phyloP scores from a whole-genome alignment of 2,888 invertebrate genomes.

The Brachylomia viminalis region DNA sequence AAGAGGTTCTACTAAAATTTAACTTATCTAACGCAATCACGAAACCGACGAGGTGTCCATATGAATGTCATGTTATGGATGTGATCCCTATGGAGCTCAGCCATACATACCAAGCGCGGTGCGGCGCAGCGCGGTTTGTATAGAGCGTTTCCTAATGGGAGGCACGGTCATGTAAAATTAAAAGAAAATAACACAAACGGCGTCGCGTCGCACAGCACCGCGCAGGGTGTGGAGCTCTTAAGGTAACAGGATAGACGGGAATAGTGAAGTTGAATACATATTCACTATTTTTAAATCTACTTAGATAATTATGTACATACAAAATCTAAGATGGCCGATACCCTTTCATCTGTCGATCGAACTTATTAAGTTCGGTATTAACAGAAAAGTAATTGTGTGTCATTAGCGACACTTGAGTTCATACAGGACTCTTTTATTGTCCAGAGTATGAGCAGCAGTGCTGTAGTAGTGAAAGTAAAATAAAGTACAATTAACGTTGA shows the following conservation, averaged over 20 bases:
- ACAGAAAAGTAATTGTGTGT: too few relatives aligned
- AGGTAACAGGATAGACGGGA: slow-evolving; percentile 35
- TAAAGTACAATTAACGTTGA: slow-evolving; percentile 19
- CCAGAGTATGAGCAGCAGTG: slow-evolving; percentile 32
- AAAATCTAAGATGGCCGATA: slow-evolving; percentile 46
- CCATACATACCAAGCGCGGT: not conserved
- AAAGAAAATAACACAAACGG: slow-evolving; percentile 12
- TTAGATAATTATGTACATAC: slow-evolving; percentile 43
- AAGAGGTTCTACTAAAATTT: slow-evolving; percentile 75
- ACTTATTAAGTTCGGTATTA: too few relatives aligned
- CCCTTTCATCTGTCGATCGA: too few relatives aligned
- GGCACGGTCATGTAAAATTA: slow-evolving; percentile 4
- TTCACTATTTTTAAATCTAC: slow-evolving; percentile 52
- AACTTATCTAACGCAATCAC: slow-evolving; percentile 69
- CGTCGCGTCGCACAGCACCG: slow-evolving; percentile 4
- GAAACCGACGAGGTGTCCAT: slow-evolving; percentile 65
- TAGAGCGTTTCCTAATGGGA: slow-evolving; percentile 29
- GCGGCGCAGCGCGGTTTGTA: slow-evolving; percentile 9
- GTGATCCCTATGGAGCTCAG: slow-evolving; percentile 11
- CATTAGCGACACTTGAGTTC: too few relatives aligned
- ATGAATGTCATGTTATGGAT: slow-evolving; percentile 43
- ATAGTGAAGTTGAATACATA: slow-evolving; percentile 48
- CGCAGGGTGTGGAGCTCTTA: slow-evolving; percentile 10
- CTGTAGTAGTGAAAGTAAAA: slow-evolving; percentile 22
- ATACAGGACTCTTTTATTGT: slow-evolving; percentile 25